A percentile compares a stretch with the other conserved stretches of the same genome.
These are phyloP conservation scores for Aythya baeri DNA, from an alignment of 2,113 vertebrate species.

Conservation along the genomic window DNA sequence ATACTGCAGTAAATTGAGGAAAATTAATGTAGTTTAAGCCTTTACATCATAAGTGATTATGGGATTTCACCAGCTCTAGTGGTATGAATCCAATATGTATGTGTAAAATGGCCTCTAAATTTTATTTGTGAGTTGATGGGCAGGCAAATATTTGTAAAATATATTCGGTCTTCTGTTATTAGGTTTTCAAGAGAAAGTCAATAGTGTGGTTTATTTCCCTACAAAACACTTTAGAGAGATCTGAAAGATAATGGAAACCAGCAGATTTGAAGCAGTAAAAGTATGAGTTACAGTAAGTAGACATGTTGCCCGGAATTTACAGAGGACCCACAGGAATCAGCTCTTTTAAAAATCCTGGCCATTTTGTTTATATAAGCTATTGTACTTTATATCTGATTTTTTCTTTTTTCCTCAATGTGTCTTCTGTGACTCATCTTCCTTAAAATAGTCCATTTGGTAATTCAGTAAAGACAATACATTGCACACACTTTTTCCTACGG, in stretches of 20 bases:
- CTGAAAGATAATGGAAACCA: neutral
- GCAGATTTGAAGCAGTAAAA: neutral
- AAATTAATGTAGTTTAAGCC: neutral
- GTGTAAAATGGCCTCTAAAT: neutral
- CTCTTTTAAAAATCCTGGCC: neutral
- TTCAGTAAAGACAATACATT: neutral
- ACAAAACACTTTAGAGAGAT: neutral
- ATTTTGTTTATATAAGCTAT: conserved; percentile 9
- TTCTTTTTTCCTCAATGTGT: neutral
- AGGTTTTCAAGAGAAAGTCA: neutral
- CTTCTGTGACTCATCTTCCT: conserved; percentile 27
- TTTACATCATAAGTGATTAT: neutral
- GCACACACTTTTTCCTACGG: neutral
- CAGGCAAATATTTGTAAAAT: neutral
- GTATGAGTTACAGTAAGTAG: neutral
- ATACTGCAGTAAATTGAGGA: neutral
- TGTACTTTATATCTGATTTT: neutral
- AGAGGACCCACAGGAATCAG: neutral
- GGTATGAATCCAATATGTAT: neutral
- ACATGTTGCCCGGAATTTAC: neutral
- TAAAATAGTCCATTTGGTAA: conserved; percentile 28
- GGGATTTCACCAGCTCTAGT: neutral
- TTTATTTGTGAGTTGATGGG: neutral
- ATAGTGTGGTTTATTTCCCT: neutral
- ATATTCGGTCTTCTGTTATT: neutral